Base-by-base conservation (phyloP, 1,140 invertebrate species). In the Sycophila sp. region DNA sequence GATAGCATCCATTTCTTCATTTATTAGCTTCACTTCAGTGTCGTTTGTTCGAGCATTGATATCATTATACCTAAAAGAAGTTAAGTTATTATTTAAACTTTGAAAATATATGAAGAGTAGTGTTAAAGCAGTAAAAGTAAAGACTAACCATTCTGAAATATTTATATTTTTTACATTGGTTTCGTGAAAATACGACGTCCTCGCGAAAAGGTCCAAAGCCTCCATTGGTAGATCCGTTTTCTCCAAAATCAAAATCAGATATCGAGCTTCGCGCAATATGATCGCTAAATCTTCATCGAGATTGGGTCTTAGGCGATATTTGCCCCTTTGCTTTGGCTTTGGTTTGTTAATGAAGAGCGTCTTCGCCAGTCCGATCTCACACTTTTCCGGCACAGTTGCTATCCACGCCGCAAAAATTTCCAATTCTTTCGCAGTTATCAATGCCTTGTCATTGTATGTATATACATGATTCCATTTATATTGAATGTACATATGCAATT, bases 21-120 rank as follows among this genome's bases (percentile, higher is more conserved):
- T 78, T 17, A 92, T 81, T 10, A 92, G 78, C n/a, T 87, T 84
- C 60, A 84, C 87, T 77, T 92, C 91, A 22, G 89, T 86, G 22
- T 86, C 81, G 6, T 86, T 82, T n/a, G 86, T 83, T 5, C 82
- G 78, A 10, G 76, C 80, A 36, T 87, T 80, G 24, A 91, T 86
- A 81, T 86, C 85, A 77, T 92, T 91, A 76, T 91, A 92, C 85
- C 87, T 88, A 13, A 0, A 40, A 69, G 17, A 49, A 17, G n/a
- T 42, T 2, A n/a, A 42, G 0, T 17, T n/a, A 42, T n/a, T 17
- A 19, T n/a, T n/a, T n/a, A n/a, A n/a, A n/a, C n/a, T n/a, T n/a
- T n/a, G n/a, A n/a, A n/a, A n/a, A n/a, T n/a, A n/a, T n/a, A n/a
- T n/a, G n/a, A n/a, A n/a, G n/a, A n/a, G n/a, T n/a, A n/a, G n/a